A percentile compares a stretch with the other conserved stretches of the same genome.
These are phyloP conservation scores for Turnix velox DNA, from an alignment of 2,113 vertebrate genomes.

Conservation along the genomic window DNA sequence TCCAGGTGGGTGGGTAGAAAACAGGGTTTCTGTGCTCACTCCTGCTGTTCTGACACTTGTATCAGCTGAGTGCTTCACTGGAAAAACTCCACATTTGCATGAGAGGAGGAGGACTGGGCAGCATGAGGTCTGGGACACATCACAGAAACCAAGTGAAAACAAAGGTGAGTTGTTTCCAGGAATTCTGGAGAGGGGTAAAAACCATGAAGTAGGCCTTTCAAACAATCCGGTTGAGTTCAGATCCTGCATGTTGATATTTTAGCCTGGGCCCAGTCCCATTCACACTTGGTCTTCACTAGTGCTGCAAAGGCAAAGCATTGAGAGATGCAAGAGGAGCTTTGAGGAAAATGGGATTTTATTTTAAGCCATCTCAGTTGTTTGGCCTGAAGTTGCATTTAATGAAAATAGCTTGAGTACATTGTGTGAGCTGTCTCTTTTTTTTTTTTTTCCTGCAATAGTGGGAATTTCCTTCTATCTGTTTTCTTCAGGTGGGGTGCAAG, in stretches of 20 bases:
- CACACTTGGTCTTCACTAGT: fast-evolving
- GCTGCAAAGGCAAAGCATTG: background rate
- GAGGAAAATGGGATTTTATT: background rate
- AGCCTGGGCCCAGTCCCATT: background rate
- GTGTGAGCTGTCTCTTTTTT: background rate
- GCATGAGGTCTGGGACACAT: background rate
- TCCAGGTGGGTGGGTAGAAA: background rate
- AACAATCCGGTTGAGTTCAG: background rate
- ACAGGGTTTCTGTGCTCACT: background rate
- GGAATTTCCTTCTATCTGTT: background rate
- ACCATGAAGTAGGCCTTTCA: background rate
- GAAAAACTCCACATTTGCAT: background rate
- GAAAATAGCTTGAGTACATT: background rate
- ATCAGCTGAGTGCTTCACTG: background rate
- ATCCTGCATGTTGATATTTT: too few relatives aligned
- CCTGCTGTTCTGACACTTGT: background rate
- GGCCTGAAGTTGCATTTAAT: background rate
- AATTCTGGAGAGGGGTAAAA: background rate
- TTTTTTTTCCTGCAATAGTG: background rate
- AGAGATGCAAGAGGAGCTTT: background rate
- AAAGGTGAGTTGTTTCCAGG: background rate
- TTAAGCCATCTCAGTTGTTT: background rate
- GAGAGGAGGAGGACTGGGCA: background rate
- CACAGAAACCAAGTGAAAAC: background rate
- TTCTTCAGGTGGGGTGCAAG: background rate